These are phyloP conservation scores for Pseudotriccus pelzelni DNA, from an alignment of 2,797 vertebrate species.

Conservation along the genomic window DNA sequence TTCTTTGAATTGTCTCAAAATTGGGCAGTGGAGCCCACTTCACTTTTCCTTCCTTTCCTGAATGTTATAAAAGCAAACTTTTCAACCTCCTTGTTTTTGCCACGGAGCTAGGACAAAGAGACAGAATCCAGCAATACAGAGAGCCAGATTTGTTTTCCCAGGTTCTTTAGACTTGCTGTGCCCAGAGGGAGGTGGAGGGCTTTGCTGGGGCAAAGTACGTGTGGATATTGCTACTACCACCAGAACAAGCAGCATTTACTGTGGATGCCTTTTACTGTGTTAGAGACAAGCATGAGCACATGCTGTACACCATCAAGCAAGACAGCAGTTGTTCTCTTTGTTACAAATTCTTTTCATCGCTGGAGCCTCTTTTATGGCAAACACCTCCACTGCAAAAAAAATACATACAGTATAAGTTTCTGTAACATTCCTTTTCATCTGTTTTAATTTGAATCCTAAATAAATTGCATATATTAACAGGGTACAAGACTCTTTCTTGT, in stretches of 20 bases:
- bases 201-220: neutral
- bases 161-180: neutral
- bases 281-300: accelerated
- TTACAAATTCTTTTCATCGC: neutral
- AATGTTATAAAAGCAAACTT: neutral
- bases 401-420: neutral
- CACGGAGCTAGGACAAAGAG: neutral
- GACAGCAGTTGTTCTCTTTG: neutral
- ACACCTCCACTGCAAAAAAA: neutral
- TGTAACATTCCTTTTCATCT: neutral
- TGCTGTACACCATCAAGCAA: neutral
- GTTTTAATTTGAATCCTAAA: neutral
- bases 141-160: neutral
- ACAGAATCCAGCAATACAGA: neutral
- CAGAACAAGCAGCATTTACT: neutral
- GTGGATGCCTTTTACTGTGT: neutral
- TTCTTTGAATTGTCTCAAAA: neutral
- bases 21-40: neutral
- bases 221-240: accelerated
- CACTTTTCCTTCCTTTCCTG: neutral
- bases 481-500: neutral
- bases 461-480: neutral
- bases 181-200: neutral
- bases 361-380: neutral
- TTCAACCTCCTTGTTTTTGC: neutral